These are phyloP conservation scores for Periophthalmodon schlosseri DNA, from an alignment of 2,113 vertebrate species.

Conservation along the genomic window DNA sequence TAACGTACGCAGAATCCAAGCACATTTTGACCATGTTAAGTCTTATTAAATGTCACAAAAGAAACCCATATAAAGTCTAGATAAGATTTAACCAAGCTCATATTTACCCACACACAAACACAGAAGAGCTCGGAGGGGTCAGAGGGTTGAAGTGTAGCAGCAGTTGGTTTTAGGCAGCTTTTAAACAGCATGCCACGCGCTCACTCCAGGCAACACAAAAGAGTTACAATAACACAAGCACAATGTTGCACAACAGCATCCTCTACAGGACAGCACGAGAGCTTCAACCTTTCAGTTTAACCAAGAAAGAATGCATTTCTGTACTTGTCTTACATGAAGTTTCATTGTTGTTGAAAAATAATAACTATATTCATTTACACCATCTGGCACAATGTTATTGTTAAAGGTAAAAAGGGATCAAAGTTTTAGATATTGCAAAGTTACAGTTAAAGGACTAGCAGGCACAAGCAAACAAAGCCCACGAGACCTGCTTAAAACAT, in stretches of 20 bases:
- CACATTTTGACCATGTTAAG: conserved; percentile 1
- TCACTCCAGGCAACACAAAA: conserved; percentile 26
- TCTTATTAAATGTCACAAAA: conserved; percentile 22
- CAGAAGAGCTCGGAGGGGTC: conserved; percentile 56
- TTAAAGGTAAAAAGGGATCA: too few species aligned
- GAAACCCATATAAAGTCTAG: not conserved
- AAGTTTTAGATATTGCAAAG: too few species aligned
- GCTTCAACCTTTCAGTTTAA: conserved; percentile 11
- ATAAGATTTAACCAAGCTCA: not conserved
- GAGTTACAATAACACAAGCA: conserved; percentile 4
- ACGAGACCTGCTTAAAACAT: not conserved
- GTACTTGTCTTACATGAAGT: not conserved
- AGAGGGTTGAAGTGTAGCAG: conserved; percentile 50
- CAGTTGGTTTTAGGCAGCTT: conserved; percentile 72
- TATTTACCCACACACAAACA: conserved; percentile 16
- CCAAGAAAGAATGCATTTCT: not conserved
- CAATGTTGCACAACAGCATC: conserved; percentile 57
- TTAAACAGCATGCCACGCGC: conserved; percentile 67
- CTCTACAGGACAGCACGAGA: conserved; percentile 46
- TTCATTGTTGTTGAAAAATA: too few species aligned
- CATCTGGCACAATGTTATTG: too few species aligned
- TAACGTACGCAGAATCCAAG: conserved; percentile 26
- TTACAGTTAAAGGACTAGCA: not conserved
- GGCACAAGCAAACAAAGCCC: conserved; percentile 39
- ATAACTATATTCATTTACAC: too few species aligned